phyloP scores from a whole-genome alignment of 2,888 invertebrate genomes.

The Phengaris arion region DNA sequence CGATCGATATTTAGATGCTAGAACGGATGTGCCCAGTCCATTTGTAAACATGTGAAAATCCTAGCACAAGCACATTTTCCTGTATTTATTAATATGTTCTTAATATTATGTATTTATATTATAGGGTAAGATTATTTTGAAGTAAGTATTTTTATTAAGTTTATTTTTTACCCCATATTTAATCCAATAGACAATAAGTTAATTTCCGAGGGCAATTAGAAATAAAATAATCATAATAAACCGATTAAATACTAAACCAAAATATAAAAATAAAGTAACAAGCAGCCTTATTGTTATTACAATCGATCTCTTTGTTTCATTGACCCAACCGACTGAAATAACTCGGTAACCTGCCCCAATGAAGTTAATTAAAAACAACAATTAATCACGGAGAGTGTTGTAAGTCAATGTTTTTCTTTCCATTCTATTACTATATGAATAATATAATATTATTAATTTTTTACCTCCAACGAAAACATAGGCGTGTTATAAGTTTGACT shows the following conservation, averaged over 20 bases:
- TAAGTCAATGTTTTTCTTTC: constrained; percentile 21
- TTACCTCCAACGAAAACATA: no score
- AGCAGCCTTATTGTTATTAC: neutral
- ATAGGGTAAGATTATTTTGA: no score
- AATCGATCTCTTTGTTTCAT: constrained; percentile 20
- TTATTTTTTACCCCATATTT: no score
- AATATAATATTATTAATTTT: neutral
- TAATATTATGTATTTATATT: no score
- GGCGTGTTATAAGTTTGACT: neutral
- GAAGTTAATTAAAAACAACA: constrained; percentile 26
- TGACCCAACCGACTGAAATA: constrained; percentile 6
- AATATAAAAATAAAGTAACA: constrained; percentile 6
- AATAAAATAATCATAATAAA: neutral
- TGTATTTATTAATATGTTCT: no score
- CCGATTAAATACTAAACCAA: neutral
- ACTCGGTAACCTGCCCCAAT: constrained; percentile 19
- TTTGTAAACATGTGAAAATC: no score
- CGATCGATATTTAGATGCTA: no score
- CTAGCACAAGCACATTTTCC: no score
- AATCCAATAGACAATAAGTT: neutral
- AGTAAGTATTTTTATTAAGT: no score
- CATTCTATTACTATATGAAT: no score
- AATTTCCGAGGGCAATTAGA: neutral
- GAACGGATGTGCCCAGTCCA: no score
- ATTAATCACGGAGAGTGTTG: neutral